Evolutionary conservation across 2,888 invertebrate species (phyloP), one percentile per base, ranked within the genome.

Genomic region (Idaea aversata): DNA sequence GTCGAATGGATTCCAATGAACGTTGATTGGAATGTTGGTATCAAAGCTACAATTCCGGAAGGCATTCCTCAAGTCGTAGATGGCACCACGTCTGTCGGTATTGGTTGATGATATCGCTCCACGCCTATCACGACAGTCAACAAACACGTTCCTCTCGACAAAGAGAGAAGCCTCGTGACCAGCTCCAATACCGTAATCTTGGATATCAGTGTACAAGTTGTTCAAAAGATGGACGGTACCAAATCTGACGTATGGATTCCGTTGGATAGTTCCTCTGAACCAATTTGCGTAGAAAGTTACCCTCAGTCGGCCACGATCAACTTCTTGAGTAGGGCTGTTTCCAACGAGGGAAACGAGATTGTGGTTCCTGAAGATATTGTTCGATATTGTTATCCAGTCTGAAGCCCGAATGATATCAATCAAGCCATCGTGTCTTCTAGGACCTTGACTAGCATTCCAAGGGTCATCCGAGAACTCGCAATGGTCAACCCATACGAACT

Each of bases 381-480:
- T 65, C 15, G 69, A 66, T 34, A 69, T 34, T 5, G 69, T 57
- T 25, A 69, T 25, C 57, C 34, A 60, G 57, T 63, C 62, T 13
- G 69, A 59, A 5, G 63, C 66, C 5, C 38, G 58, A 4, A 15
- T 59, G 15, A 69, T 65, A 61, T 67, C 66, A 1, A 69, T 58
- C 1, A 62, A 63, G 47, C 69, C 69, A 25, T 69, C 65, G 58
- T 69, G 68, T 36, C 68, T 25, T 25, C 25, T 25, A 0, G 68
- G 66, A 5, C 36, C 34, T 6, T n/a, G 65, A 38, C 5, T 1
- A 7, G 66, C n/a, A 34, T 16, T 62, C 66, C 66, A 69, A 1
- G 69, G 69, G 38, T 69, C 69, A 35, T 69, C 69, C 10, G 66
- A 63, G n/a, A 69, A 69, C 38, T 69, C 66, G 35, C 66, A 66